Base-by-base conservation (phyloP, 2,797 vertebrate genomes). In the Darevskia mixta region DNA sequence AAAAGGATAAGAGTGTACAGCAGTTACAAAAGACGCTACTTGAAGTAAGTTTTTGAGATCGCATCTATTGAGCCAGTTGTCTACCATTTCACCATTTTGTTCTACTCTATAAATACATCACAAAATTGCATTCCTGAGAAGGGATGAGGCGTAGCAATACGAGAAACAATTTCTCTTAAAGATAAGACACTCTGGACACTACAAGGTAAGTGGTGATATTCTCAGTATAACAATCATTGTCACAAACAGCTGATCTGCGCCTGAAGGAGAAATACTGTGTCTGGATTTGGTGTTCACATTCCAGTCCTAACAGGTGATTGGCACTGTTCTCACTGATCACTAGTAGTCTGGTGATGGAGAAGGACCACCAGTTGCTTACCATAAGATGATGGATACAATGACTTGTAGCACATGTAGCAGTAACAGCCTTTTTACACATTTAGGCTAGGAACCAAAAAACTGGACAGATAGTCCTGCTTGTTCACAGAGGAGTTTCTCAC, bases 1-100 rank as follows among this genome's bases (percentile, higher is more conserved):
- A 98, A 81, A 97, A 97, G 88, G 97, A 98, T 81, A 96, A 95
- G 64, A 96, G 92, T 87, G 90, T 96, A 86, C 94, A 97, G 77
- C 91, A 93, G 41, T 87, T 98, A 84, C 95, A 97, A 80, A 95
- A 96, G 90, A 94, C 94, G 75, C 87, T 97, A 76, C 95, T 97
- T 89, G 97, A 98, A 96, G 98, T 99, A 96, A 96, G 95, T 20
- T 86, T 82, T 35, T 0, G 55, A 79, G 88, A 55, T 76, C 32
- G 38, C 66, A 55, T 27, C 55, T 88, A 15, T 8, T 61, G 2
- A 66, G 69, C 11, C n/a, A 77, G 29, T 29, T 79, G 64, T 11
- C 27, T 11, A 3, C 18, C 18, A 64, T 64, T 20, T 64, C 20
- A 7, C 45, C 23, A 4, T 38, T 32, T 71, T 72, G 23, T 32